A percentile compares a stretch with the other conserved stretches of the same genome.
phyloP scores from a whole-genome alignment of 2,888 invertebrate genomes.

The Drosophila demipolita region DNA sequence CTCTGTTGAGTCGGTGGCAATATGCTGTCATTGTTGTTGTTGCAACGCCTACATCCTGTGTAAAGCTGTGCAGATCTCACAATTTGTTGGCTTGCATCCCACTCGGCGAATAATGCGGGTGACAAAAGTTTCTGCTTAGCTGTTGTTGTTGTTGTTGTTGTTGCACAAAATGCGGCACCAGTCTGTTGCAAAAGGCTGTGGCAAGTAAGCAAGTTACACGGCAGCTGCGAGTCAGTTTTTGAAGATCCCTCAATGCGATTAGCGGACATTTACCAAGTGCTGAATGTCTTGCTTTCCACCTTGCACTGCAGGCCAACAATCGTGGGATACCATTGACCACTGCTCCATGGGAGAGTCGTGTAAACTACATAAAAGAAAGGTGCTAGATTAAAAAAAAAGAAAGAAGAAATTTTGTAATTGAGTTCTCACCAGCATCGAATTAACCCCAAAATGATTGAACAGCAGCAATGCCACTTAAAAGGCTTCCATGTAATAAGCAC shows the following conservation, averaged over 20 bases:
- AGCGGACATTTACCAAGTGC: conserved; percentile 33
- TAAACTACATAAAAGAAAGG: neutral
- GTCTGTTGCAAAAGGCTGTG: conserved; percentile 19
- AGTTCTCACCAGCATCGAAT: conserved; percentile 52
- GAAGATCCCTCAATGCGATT: conserved; percentile 52
- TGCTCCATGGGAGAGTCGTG: neutral
- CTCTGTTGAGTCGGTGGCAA: conserved; percentile 13
- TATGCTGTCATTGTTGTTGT: conserved; percentile 20
- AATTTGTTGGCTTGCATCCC: conserved; percentile 47
- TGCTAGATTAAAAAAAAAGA: neutral
- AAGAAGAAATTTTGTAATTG: conserved; percentile 60
- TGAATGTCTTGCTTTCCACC: conserved; percentile 3
- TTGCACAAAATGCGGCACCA: conserved; percentile 2
- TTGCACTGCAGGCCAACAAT: conserved; percentile 5
- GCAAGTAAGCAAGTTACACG: conserved; percentile 36
- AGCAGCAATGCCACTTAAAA: conserved; percentile 49
- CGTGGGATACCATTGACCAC: conserved; percentile 32
- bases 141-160: conserved; percentile 19
- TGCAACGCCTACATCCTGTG: conserved; percentile 44
- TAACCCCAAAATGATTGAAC: conserved; percentile 55
- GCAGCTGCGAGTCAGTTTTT: conserved; percentile 28
- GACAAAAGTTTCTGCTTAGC: conserved; percentile 44
- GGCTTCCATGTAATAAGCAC: conserved; percentile 46
- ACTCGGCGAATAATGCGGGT: conserved; percentile 50
- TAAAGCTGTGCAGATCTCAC: conserved; percentile 25